These are phyloP conservation scores for Aphyosemion australe DNA, from an alignment of 2,113 vertebrate species.

Conservation along the genomic window DNA sequence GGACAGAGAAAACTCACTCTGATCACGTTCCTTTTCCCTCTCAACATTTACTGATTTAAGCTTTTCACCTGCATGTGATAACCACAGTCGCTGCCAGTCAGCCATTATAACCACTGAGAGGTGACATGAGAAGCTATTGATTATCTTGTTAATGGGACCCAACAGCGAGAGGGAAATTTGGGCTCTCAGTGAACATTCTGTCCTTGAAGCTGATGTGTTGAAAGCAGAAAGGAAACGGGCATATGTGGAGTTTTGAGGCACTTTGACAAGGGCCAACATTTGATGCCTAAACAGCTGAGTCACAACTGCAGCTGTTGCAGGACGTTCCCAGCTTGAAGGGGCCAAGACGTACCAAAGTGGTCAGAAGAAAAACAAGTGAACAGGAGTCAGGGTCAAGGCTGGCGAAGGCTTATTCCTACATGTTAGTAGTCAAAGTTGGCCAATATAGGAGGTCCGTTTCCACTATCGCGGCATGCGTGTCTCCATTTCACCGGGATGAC, in stretches of 20 bases:
- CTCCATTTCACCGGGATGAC: too few relatives aligned
- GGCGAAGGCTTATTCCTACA: neutral
- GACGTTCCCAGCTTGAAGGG: slow-evolving; percentile 1
- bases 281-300: slow-evolving; percentile 16
- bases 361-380: neutral
- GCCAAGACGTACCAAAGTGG: slow-evolving; percentile 1
- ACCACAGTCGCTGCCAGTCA: slow-evolving; percentile 23
- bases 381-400: neutral
- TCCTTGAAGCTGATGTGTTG: neutral
- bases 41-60: slow-evolving; percentile 24
- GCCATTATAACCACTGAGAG: neutral
- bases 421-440: neutral
- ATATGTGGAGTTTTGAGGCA: neutral
- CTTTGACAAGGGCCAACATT: neutral
- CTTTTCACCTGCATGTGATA: slow-evolving; percentile 21
- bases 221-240: neutral
- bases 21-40: slow-evolving; percentile 12
- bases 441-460: too few relatives aligned
- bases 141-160: neutral
- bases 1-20: neutral
- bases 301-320: slow-evolving; percentile 12
- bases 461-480: too few relatives aligned
- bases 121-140: neutral
- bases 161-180: neutral
- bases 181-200: neutral